phyloP scores from a whole-genome alignment of 1,140 invertebrate species.

The Zaprionus camerounensis region DNA sequence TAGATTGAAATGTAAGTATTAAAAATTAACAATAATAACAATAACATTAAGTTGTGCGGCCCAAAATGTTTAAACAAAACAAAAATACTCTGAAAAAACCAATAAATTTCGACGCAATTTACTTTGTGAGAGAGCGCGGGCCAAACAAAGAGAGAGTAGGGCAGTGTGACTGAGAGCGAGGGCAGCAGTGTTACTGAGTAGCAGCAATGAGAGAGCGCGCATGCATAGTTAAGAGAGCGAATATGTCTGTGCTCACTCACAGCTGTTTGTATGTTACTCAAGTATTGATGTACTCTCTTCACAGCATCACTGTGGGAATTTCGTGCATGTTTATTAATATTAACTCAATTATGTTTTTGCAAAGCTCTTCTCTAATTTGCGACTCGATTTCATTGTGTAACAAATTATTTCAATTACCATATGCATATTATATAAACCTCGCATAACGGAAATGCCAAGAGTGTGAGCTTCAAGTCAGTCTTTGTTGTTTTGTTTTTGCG shows the following conservation, averaged over 20 bases:
- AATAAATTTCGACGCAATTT: slow-evolving; percentile 70
- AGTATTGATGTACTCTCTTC: slow-evolving; percentile 24
- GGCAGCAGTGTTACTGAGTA: not conserved
- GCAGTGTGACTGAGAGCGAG: not conserved
- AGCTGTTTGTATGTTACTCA: slow-evolving; percentile 25
- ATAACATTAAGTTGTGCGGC: not conserved
- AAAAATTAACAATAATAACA: not conserved
- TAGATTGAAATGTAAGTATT: slow-evolving; percentile 68
- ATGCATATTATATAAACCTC: slow-evolving; percentile 37
- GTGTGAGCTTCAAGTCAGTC: slow-evolving; percentile 22
- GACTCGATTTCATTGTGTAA: slow-evolving; percentile 24
- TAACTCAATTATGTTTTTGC: slow-evolving; percentile 36
- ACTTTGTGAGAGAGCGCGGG: slow-evolving; percentile 22
- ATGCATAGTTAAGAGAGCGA: slow-evolving; percentile 35
- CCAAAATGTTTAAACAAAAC: slow-evolving; percentile 50
- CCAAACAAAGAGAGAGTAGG: slow-evolving; percentile 36
- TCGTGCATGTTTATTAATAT: slow-evolving; percentile 33
- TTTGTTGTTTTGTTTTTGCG: slow-evolving; percentile 48
- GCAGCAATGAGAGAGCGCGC: slow-evolving; percentile 26
- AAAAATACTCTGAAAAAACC: slow-evolving; percentile 56
- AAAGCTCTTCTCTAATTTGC: slow-evolving; percentile 9
- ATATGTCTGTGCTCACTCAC: not conserved
- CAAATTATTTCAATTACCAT: slow-evolving; percentile 37
- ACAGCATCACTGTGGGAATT: slow-evolving; percentile 30
- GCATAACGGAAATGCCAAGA: slow-evolving; percentile 6